Base-by-base conservation (phyloP, 2,797 vertebrate genomes). In the Synaphobranchus kaupii region DNA sequence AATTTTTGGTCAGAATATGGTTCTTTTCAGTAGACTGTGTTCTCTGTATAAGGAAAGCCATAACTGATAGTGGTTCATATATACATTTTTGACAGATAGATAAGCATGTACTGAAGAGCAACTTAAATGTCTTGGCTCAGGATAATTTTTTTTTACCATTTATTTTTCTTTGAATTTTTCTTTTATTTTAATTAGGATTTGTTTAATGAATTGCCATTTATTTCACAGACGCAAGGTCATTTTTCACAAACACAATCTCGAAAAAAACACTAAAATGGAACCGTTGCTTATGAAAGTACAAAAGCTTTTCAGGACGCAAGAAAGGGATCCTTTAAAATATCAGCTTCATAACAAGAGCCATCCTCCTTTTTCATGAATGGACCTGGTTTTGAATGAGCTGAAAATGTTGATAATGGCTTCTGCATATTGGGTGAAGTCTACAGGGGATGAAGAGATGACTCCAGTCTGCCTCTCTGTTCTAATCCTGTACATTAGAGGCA, bases 381-480 rank as follows among this genome's bases (percentile, higher is more conserved):
- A 63, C 71, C 34, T 9, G 84, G 84, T 85, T 88, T 85, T 81
- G 87, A 85, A 80, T 78, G 83, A 85, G 10, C 22, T 54, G 48
- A 83, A 80, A 48, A 86, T 50, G 89, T 91, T 91, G 93, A 94
- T 95, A 94, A 92, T 95, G 94, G 94, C 93, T 94, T 92, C 91
- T 82, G 91, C 93, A 94, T 95, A 96, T 96, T 94, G 93, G 92
- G 91, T 95, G 94, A 95, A 91, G 89, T 95, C 94, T 95, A 93
- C 92, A 90, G 93, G 80, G 93, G 93, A 94, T 94, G 90, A 86
- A 90, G 91, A 90, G 89, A 15, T 88, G 52, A 66, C 88, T 90
- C 83, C 88, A 93, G 94, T 95, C 95, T 95, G 94, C 95, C 95
- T 95, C 94, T 94, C 84, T 93, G 94, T 94, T 95, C 94, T 94